These are phyloP conservation scores for Paratrypauchen microcephalus DNA, from an alignment of 2,797 vertebrate genomes.

Conservation along the genomic window DNA sequence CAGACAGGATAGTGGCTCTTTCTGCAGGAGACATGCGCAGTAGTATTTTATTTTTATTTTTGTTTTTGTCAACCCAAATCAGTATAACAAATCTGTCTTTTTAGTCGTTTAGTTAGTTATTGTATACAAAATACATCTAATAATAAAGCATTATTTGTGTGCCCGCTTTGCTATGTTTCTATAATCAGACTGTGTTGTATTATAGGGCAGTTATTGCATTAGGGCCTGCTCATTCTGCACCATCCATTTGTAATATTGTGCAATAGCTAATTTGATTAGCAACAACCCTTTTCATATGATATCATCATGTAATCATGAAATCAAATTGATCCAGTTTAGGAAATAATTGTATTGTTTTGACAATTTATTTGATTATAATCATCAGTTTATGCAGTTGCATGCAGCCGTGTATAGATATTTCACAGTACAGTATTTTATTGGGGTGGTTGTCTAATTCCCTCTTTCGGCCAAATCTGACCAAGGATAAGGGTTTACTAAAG, in stretches of 20 bases:
- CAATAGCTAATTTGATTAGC: neutral
- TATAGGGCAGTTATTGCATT: neutral
- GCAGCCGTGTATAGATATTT: too few species aligned
- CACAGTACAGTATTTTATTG: too few species aligned
- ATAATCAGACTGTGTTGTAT: neutral
- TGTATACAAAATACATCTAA: neutral
- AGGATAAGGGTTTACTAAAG: too few species aligned
- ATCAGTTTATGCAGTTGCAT: neutral
- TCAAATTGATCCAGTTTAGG: neutral
- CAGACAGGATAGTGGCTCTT: too few species aligned
- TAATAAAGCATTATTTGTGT: neutral
- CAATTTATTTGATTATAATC: neutral
- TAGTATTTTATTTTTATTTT: too few species aligned
- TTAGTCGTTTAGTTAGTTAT: too few species aligned
- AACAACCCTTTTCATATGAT: neutral
- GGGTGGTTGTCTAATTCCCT: too few species aligned
- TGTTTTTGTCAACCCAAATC: too few species aligned
- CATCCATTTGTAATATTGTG: neutral
- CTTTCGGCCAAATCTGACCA: too few species aligned
- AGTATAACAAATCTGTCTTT: too few species aligned
- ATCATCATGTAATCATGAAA: neutral
- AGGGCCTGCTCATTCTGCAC: neutral
- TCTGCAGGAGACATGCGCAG: too few species aligned
- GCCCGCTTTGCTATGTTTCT: neutral
- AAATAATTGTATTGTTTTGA: neutral